Conservation (phyloP, 2,888 invertebrate genomes). For the Glyphotaelius pellucidus region DNA sequence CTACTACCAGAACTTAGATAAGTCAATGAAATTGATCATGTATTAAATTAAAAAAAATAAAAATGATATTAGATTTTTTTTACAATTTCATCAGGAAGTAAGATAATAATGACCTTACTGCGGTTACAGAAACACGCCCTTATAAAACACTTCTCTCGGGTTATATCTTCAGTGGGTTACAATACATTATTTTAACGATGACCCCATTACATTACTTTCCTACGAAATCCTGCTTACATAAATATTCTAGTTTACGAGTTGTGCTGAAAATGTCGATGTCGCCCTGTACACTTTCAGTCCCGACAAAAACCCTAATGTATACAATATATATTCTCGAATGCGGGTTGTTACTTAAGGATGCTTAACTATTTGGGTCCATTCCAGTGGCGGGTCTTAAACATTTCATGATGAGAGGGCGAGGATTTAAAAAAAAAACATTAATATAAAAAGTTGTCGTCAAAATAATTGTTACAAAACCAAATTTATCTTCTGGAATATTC, state of each 20-base stretch:
- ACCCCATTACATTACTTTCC: neutral
- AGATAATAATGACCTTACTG: too few species aligned
- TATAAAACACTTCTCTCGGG: neutral
- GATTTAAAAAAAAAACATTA: neutral
- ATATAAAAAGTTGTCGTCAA: too few species aligned
- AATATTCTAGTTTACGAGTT: slow-evolving; percentile 2
- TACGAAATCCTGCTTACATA: neutral
- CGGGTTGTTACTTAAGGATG: neutral
- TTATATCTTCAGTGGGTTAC: neutral
- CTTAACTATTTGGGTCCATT: neutral
- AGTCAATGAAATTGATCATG: too few species aligned
- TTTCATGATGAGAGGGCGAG: neutral
- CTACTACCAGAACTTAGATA: too few species aligned
- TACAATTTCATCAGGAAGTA: too few species aligned
- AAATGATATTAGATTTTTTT: too few species aligned
- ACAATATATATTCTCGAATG: neutral
- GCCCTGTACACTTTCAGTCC: neutral
- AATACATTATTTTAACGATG: slow-evolving; percentile 7
- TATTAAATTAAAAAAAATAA: too few species aligned
- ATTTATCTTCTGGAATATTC: too few species aligned
- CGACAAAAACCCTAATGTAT: neutral
- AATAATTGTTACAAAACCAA: too few species aligned
- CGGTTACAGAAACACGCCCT: neutral
- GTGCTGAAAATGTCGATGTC: slow-evolving; percentile 2
- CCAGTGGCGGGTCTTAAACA: neutral